These are phyloP conservation scores for Salvelinus namaycush DNA, from an alignment of 2,113 vertebrate species.

Conservation along the genomic window DNA sequence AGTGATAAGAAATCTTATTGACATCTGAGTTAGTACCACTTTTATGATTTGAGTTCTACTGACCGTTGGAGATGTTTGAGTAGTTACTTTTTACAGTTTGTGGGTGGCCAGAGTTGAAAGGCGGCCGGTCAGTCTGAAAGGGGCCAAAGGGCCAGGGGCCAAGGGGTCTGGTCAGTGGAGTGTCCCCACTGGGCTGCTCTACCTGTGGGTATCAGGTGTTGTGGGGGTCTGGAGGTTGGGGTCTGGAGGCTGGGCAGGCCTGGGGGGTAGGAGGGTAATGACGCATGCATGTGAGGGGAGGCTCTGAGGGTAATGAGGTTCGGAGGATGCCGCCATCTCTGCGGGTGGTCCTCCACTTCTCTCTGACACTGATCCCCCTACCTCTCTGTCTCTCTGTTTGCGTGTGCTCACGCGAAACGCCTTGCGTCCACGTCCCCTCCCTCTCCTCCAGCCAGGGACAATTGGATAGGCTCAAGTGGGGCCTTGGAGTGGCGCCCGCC, in stretches of 20 bases:
- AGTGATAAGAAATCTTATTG: too few relatives aligned
- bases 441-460: constrained; percentile 49
- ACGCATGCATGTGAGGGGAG: constrained; percentile 72
- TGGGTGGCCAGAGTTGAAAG: constrained; percentile 70
- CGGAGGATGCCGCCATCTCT: constrained; percentile 69
- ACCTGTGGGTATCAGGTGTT: constrained; percentile 76
- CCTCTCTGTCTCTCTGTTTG: constrained; percentile 71
- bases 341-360: constrained; percentile 71
- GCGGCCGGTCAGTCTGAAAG: constrained; percentile 51
- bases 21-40: too few relatives aligned
- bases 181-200: constrained; percentile 48
- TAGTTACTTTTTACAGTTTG: not conserved
- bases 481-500: constrained; percentile 53
- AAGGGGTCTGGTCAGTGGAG: constrained; percentile 47
- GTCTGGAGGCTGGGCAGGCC: constrained; percentile 44
- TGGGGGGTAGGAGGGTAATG: constrained; percentile 63
- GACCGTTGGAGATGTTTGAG: too few relatives aligned
- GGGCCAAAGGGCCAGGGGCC: constrained; percentile 30
- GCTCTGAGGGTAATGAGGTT: constrained; percentile 72
- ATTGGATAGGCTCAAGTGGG: constrained; percentile 55
- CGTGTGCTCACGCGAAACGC: constrained; percentile 70
- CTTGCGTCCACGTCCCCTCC: constrained; percentile 31
- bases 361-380: constrained; percentile 58
- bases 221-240: constrained; percentile 44
- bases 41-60: too few relatives aligned